Evolutionary conservation across 2,113 vertebrate species (phyloP).

Genomic region (Myiozetetes cayanensis): DNA sequence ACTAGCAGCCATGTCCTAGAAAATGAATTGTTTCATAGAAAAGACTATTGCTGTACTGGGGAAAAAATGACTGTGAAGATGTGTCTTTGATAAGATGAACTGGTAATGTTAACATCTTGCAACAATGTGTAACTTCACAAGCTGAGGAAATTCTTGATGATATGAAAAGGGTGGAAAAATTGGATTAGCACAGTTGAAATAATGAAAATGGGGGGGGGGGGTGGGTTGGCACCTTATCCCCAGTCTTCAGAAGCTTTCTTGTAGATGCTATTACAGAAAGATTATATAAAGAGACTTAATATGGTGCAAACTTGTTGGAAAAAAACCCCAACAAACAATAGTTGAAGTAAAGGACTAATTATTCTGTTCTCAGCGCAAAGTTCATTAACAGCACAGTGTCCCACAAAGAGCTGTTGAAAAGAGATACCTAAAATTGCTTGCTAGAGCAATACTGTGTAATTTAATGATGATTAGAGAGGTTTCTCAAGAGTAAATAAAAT

Average conservation of each 20-base stretch:
- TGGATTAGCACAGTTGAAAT: neutral
- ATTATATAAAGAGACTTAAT: neutral
- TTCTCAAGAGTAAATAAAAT: neutral
- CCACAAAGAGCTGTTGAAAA: neutral
- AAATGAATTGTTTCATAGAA: neutral
- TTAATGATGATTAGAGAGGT: neutral
- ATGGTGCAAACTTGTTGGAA: neutral
- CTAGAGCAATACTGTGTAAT: neutral
- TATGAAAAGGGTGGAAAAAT: neutral
- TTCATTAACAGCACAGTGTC: neutral
- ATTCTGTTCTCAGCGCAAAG: neutral
- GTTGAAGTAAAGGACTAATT: neutral
- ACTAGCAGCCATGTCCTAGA: neutral
- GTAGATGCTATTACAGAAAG: neutral
- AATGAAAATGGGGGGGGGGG: neutral
- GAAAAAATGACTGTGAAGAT: neutral
- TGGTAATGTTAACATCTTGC: neutral
- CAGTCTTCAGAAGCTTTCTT: neutral
- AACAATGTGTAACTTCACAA: neutral
- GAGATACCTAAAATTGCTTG: neutral
- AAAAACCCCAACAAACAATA: neutral
- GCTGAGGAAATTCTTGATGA: neutral
- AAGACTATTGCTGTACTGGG: neutral
- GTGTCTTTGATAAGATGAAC: neutral
- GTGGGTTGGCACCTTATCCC: neutral